Percentiles rank a stretch among this genome's conserved stretches.
Evolutionary conservation across 2,113 vertebrate species (phyloP).

Genomic region (human): GRCh38 chr5:2238501-2239000

Average conservation of each 20-base stretch:
- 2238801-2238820: background rate
- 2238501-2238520: background rate
- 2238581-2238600: background rate
- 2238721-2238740: fast-evolving
- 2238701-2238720: background rate
- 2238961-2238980: fast-evolving
- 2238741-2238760: too few species aligned
- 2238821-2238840: background rate
- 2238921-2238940: fast-evolving
- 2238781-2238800: background rate
- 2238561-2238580: background rate
- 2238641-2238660: background rate
- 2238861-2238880: background rate
- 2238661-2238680: background rate
- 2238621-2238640: fast-evolving
- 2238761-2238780: background rate
- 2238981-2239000: background rate
- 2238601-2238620: background rate
- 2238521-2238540: fast-evolving
- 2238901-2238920: background rate
- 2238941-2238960: fast-evolving
- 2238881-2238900: background rate
- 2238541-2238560: fast-evolving
- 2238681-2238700: background rate
- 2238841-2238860: background rate